Conservation (phyloP, 2,888 invertebrate species). For the Epinotia demarniana region DNA sequence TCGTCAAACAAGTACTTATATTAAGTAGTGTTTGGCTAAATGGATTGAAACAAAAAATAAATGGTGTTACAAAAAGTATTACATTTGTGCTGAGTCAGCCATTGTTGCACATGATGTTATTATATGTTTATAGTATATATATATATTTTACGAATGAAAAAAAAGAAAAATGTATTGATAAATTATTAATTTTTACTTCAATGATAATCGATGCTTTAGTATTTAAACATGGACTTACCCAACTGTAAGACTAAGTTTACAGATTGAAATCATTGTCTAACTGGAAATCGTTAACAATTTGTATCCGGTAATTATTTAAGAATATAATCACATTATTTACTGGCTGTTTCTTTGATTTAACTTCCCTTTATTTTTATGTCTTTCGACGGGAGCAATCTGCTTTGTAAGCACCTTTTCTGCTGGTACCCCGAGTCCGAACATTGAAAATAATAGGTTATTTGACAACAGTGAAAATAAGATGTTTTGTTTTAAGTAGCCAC, state of each 20-base stretch:
- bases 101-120: slow-evolving; percentile 50
- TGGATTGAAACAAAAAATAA: slow-evolving; percentile 33
- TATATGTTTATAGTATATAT: slow-evolving; percentile 50
- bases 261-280: slow-evolving; percentile 58
- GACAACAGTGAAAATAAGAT: no score
- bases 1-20: slow-evolving; percentile 65
- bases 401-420: no score
- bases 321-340: slow-evolving; percentile 65
- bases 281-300: slow-evolving; percentile 68
- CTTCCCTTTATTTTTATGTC: not conserved
- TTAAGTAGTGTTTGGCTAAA: slow-evolving; percentile 62
- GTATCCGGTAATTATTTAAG: slow-evolving; percentile 71
- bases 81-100: slow-evolving; percentile 53
- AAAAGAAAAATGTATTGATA: slow-evolving; percentile 50
- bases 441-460: no score
- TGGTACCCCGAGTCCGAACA: no score
- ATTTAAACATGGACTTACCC: slow-evolving; percentile 31
- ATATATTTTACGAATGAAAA: slow-evolving; percentile 57
- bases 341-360: slow-evolving; percentile 39
- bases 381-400: not conserved
- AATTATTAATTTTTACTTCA: slow-evolving; percentile 43
- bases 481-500: no score
- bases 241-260: slow-evolving; percentile 27
- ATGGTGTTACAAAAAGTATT: slow-evolving; percentile 46
- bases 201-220: slow-evolving; percentile 36